These are phyloP conservation scores for Drosophila navojoa DNA, from an alignment of 1,140 invertebrate species.

Conservation along the genomic window DNA sequence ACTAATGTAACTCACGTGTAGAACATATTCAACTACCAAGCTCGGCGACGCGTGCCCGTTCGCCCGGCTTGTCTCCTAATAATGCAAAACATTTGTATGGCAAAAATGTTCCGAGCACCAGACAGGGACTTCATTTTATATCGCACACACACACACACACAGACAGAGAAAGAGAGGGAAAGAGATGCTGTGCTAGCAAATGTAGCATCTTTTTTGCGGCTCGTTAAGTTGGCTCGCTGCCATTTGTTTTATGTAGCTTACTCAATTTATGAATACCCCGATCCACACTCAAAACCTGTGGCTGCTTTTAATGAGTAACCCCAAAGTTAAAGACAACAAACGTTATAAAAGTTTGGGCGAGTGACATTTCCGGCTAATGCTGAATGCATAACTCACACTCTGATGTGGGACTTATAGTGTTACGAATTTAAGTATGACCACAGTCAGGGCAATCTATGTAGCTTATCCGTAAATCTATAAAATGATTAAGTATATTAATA, in stretches of 20 bases:
- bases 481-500: too few species aligned
- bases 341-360: neutral
- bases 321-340: conserved; percentile 7
- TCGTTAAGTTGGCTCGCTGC: conserved; percentile 66
- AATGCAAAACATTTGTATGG: conserved; percentile 76
- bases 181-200: neutral
- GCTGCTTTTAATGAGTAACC: conserved; percentile 14
- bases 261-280: conserved; percentile 68
- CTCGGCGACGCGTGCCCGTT: conserved; percentile 12
- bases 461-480: too few species aligned
- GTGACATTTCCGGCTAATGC: neutral
- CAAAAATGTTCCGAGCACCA: conserved; percentile 31
- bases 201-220: conserved; percentile 65
- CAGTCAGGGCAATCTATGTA: too few species aligned
- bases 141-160: neutral
- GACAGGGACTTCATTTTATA: conserved; percentile 53
- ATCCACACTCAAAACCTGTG: conserved; percentile 35
- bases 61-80: conserved; percentile 46
- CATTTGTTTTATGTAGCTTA: conserved; percentile 68
- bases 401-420: too few species aligned
- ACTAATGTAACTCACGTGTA: conserved; percentile 79
- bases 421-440: too few species aligned
- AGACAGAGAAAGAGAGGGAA: too few species aligned
- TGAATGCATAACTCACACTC: neutral
- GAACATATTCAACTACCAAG: conserved; percentile 22